These are phyloP conservation scores for Gonatopus flavifemur DNA, from an alignment of 1,140 invertebrate genomes.

Conservation along the genomic window DNA sequence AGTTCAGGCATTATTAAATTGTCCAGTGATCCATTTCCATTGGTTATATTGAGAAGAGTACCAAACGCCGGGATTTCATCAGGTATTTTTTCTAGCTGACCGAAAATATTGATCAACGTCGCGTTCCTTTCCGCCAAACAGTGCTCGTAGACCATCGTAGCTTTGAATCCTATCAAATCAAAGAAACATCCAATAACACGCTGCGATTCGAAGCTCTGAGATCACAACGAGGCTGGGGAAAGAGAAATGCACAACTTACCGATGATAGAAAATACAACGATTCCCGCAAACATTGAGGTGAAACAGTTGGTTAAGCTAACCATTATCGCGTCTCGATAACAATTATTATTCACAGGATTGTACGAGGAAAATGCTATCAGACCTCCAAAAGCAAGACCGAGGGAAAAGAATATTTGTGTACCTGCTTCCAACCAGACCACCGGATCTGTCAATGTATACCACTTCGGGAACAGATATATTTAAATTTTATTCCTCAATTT, in stretches of 20 bases:
- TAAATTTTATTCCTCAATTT: too few relatives aligned
- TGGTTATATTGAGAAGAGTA: slow-evolving; percentile 59
- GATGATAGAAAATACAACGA: slow-evolving; percentile 97
- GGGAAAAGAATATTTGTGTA: slow-evolving; percentile 96
- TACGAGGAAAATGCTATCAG: slow-evolving; percentile 94
- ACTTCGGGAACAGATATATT: slow-evolving; percentile 54
- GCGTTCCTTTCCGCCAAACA: slow-evolving; percentile 69
- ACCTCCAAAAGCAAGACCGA: slow-evolving; percentile 93
- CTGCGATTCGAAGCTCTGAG: too few relatives aligned
- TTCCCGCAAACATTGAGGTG: slow-evolving; percentile 96
- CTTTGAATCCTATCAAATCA: slow-evolving; percentile 73
- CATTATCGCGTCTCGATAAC: slow-evolving; percentile 90
- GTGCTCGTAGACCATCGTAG: slow-evolving; percentile 78
- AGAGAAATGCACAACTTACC: slow-evolving; percentile 59
- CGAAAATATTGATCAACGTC: slow-evolving; percentile 62
- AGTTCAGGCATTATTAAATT: slow-evolving; percentile 66
- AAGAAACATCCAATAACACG: background rate
- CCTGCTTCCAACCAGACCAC: slow-evolving; percentile 96
- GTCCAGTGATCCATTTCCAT: slow-evolving; percentile 62
- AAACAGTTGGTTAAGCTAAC: slow-evolving; percentile 93
- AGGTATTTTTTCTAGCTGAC: slow-evolving; percentile 54
- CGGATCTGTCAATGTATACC: slow-evolving; percentile 71
- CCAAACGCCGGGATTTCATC: slow-evolving; percentile 59
- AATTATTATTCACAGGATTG: slow-evolving; percentile 95
- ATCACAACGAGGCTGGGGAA: background rate